These are phyloP conservation scores for Pachycephus smyrnensis DNA, from an alignment of 2,888 invertebrate genomes.

Conservation along the genomic window DNA sequence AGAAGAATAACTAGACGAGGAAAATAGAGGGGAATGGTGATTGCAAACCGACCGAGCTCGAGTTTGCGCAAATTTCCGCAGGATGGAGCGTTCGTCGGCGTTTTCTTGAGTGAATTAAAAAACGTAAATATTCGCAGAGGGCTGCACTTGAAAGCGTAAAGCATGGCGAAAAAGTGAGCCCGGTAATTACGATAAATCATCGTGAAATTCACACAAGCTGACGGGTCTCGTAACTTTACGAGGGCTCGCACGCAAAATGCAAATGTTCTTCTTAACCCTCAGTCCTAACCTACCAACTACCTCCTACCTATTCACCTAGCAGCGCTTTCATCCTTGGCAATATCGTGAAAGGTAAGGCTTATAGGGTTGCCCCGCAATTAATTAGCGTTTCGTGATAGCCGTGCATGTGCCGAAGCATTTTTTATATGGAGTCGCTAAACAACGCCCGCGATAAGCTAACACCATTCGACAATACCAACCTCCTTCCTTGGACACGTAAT, in stretches of 20 bases:
- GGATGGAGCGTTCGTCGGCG: background rate
- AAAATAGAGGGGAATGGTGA: too few relatives aligned
- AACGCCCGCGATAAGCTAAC: slow-evolving; percentile 52
- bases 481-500: slow-evolving; percentile 31
- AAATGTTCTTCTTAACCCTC: slow-evolving; percentile 41
- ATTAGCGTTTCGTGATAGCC: slow-evolving; percentile 62
- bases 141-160: slow-evolving; percentile 34
- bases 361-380: slow-evolving; percentile 59
- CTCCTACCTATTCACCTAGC: too few relatives aligned
- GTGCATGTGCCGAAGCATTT: slow-evolving; percentile 57
- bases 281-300: too few relatives aligned
- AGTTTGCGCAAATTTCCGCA: too few relatives aligned
- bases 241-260: slow-evolving; percentile 62
- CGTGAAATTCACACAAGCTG: slow-evolving; percentile 58
- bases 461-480: slow-evolving; percentile 44
- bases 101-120: background rate
- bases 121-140: background rate
- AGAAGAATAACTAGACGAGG: background rate
- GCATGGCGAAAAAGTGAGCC: slow-evolving; percentile 60
- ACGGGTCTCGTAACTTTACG: slow-evolving; percentile 61
- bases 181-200: slow-evolving; percentile 58
- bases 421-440: slow-evolving; percentile 23
- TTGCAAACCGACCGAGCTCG: too few relatives aligned
- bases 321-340: too few relatives aligned
- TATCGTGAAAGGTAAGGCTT: background rate